These are phyloP conservation scores for Silurus meridionalis DNA, from an alignment of 2,113 vertebrate species.

Conservation along the genomic window DNA sequence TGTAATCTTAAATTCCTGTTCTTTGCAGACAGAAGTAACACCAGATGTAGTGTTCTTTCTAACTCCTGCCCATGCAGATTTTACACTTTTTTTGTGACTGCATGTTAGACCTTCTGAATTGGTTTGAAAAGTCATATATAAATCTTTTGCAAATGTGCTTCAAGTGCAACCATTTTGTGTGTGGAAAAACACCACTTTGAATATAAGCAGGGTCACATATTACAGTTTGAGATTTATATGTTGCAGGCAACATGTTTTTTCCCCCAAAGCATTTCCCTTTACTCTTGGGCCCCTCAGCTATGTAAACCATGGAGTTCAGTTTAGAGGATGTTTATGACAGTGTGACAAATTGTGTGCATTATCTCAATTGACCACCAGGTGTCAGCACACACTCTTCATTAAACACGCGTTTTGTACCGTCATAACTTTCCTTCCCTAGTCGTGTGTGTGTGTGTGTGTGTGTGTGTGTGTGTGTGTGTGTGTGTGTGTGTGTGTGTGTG, in stretches of 20 bases:
- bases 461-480: background rate
- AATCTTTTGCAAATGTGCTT: background rate
- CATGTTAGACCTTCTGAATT: no score
- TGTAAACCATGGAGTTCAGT: background rate
- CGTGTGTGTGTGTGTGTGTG: background rate
- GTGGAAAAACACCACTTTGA: background rate
- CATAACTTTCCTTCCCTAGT: background rate
- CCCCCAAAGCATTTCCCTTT: background rate
- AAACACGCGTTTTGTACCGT: background rate
- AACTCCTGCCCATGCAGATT: no score
- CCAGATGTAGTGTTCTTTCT: background rate
- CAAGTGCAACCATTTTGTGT: background rate
- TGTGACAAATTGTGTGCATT: background rate
- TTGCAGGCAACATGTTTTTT: background rate
- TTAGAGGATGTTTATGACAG: background rate
- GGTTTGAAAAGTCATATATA: background rate
- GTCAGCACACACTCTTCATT: constrained; percentile 20
- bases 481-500: background rate
- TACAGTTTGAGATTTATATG: background rate
- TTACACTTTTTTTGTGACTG: no score
- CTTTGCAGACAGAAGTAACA: background rate
- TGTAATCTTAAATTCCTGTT: background rate
- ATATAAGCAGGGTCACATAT: background rate
- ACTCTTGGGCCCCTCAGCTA: background rate
- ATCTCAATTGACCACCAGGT: constrained; percentile 41